phyloP scores from a whole-genome alignment of 2,888 invertebrate species.

The Digitonthophagus gazella region DNA sequence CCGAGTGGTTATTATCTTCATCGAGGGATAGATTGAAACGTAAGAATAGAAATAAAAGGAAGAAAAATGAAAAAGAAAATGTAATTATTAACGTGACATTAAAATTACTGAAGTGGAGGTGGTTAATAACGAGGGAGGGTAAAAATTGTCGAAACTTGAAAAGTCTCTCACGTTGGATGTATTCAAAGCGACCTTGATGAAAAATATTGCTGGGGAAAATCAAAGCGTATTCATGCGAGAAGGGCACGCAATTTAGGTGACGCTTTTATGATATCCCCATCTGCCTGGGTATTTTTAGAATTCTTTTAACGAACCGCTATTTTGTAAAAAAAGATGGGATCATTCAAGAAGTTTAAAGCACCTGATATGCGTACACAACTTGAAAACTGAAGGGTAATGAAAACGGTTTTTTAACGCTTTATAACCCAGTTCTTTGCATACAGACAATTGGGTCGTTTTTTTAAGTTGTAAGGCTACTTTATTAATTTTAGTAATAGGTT shows the following conservation, averaged over 20 bases:
- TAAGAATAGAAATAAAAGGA: conserved; percentile 6
- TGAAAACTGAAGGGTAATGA: not conserved
- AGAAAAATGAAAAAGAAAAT: conserved; percentile 4
- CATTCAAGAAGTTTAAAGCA: not conserved
- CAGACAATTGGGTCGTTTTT: too few species aligned
- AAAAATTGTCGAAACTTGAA: too few species aligned
- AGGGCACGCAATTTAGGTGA: not conserved
- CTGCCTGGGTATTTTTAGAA: not conserved
- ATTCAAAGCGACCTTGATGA: not conserved
- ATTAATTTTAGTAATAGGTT: too few species aligned
- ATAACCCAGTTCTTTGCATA: too few species aligned
- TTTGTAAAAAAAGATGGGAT: not conserved
- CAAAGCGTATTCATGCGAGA: not conserved
- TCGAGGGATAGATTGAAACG: conserved; percentile 2
- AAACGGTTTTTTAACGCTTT: too few species aligned
- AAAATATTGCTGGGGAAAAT: not conserved
- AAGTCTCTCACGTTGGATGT: not conserved
- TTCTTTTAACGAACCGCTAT: not conserved
- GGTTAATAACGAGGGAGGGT: not conserved
- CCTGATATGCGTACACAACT: not conserved
- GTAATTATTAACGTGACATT: not conserved
- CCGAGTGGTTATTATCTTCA: not conserved
- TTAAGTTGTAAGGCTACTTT: too few species aligned
- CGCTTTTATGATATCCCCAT: not conserved
- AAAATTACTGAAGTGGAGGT: not conserved